Conservation (phyloP, 2,797 vertebrate genomes). For the Holocentrus rufus region DNA sequence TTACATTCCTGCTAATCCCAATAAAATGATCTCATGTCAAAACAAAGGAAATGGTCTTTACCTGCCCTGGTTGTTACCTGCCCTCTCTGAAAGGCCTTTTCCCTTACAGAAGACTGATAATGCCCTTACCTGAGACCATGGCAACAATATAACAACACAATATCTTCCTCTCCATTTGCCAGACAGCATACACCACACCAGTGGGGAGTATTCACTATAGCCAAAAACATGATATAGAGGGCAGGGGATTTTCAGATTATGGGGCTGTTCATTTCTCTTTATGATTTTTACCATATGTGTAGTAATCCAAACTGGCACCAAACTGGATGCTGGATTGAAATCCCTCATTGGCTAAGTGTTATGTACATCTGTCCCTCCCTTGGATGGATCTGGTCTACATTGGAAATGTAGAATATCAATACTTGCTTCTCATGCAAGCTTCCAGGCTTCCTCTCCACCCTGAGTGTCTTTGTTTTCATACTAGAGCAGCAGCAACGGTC, state of each 20-base stretch:
- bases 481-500: background rate
- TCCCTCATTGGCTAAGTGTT: background rate
- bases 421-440: background rate
- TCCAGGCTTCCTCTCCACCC: background rate
- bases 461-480: background rate
- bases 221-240: background rate
- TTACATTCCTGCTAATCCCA: slow-evolving; percentile 44
- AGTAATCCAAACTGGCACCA: slow-evolving; percentile 2
- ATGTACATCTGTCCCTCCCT: background rate
- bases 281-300: slow-evolving; percentile 4
- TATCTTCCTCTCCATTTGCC: background rate
- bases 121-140: background rate
- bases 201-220: background rate
- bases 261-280: background rate
- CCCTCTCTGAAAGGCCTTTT: background rate
- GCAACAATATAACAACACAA: background rate
- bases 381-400: background rate
- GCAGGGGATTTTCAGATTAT: background rate
- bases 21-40: slow-evolving; percentile 42
- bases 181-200: background rate
- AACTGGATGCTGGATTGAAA: background rate
- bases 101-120: slow-evolving; percentile 2
- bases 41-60: slow-evolving; percentile 20
- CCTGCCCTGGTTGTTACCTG: slow-evolving; percentile 4
- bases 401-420: background rate